A percentile compares a stretch with the other conserved stretches of the same genome.
Conservation (phyloP, 2,888 invertebrate genomes). For the Andrena dorsata region DNA sequence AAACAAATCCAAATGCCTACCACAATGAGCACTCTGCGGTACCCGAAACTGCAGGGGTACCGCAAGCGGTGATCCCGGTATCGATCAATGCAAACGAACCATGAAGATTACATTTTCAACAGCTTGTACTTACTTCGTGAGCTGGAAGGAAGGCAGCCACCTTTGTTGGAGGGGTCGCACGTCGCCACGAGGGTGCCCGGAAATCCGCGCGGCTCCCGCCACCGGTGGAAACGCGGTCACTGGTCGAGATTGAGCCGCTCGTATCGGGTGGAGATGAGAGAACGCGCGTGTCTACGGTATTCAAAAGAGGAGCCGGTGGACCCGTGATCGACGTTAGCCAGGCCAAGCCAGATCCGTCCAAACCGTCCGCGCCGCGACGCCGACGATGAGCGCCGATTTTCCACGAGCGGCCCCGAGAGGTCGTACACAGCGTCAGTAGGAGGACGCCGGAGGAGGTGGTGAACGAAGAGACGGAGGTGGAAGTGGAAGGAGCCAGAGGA, state of each 20-base stretch:
- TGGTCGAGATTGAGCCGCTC: constrained; percentile 35
- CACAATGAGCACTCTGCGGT: too few relatives aligned
- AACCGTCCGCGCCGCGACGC: constrained; percentile 76
- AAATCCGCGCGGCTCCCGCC: constrained; percentile 25
- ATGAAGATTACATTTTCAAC: not conserved
- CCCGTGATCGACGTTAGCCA: constrained; percentile 73
- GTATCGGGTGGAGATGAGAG: constrained; percentile 43
- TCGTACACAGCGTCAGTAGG: constrained; percentile 77
- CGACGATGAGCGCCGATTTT: constrained; percentile 79
- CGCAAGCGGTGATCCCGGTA: not conserved
- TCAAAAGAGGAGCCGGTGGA: constrained; percentile 64
- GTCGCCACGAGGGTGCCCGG: constrained; percentile 6
- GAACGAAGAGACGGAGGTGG: constrained; percentile 70
- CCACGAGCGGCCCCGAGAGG: constrained; percentile 80
- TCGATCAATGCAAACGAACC: not conserved
- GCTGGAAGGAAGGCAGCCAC: not conserved
- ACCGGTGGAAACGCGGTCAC: constrained; percentile 49
- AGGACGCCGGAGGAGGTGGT: constrained; percentile 71
- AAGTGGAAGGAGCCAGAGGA: constrained; percentile 75
- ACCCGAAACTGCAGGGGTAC: too few relatives aligned
- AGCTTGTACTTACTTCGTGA: constrained; percentile 42
- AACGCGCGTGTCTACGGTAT: constrained; percentile 73
- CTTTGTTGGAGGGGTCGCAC: not conserved
- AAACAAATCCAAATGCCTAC: too few relatives aligned
- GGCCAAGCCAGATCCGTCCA: constrained; percentile 72